phyloP scores from a whole-genome alignment of 1,140 invertebrate species.

The Brachionus calyciflorus region DNA sequence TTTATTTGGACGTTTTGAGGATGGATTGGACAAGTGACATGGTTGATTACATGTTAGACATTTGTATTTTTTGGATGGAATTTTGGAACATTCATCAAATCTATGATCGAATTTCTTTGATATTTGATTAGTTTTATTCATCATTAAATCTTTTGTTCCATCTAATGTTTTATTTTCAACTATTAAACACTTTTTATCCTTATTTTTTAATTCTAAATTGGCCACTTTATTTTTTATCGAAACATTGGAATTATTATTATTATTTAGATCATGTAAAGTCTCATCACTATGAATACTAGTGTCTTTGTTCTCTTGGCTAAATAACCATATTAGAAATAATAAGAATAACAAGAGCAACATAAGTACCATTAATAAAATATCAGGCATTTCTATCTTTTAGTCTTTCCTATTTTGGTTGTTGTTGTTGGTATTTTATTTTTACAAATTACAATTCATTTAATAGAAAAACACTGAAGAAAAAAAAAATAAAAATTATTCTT shows the following conservation, averaged over 20 bases:
- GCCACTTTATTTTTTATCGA: not conserved
- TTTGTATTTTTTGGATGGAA: slow-evolving; percentile 13
- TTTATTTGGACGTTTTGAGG: no score
- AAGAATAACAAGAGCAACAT: not conserved
- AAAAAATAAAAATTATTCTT: no score
- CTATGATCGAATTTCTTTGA: not conserved
- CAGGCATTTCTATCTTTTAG: no score
- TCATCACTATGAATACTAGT: no score
- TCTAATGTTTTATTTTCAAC: not conserved
- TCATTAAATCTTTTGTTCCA: not conserved
- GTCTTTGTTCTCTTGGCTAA: slow-evolving; percentile 13
- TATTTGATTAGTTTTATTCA: not conserved
- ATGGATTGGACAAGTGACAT: not conserved
- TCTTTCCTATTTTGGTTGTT: no score
- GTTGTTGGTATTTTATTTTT: no score
- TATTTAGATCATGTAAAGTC: no score
- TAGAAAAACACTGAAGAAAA: no score
- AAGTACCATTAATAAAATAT: not conserved
- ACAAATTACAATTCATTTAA: no score
- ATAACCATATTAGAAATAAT: not conserved
- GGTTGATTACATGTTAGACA: slow-evolving; percentile 26
- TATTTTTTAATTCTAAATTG: not conserved
- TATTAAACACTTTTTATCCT: no score
- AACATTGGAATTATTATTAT: no score
- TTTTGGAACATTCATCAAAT: slow-evolving; percentile 1